These are phyloP conservation scores for Scaeva pyrastri DNA, from an alignment of 2,888 invertebrate genomes.

Conservation along the genomic window DNA sequence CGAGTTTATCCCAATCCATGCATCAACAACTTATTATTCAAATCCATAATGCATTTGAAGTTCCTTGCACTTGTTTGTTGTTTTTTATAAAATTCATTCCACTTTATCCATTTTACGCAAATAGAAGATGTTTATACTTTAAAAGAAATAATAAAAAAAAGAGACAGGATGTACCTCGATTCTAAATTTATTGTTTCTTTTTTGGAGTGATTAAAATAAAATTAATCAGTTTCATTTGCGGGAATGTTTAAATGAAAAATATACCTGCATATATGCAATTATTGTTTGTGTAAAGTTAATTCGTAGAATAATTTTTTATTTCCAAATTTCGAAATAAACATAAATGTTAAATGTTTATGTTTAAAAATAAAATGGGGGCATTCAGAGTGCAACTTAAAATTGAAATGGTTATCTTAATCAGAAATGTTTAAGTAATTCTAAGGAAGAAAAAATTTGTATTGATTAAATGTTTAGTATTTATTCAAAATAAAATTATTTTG, in stretches of 20 bases:
- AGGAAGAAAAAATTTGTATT: too few relatives aligned
- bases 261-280: background rate
- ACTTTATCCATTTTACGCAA: background rate
- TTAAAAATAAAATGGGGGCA: too few relatives aligned
- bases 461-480: too few relatives aligned
- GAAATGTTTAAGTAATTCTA: too few relatives aligned
- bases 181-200: slow-evolving; percentile 16
- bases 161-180: background rate
- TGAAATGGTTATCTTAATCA: too few relatives aligned
- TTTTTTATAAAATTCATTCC: background rate
- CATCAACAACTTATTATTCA: background rate
- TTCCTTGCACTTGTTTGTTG: background rate
- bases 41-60: background rate
- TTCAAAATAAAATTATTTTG: too few relatives aligned
- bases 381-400: too few relatives aligned
- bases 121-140: slow-evolving; percentile 1
- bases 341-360: too few relatives aligned
- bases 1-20: too few relatives aligned
- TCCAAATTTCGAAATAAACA: too few relatives aligned
- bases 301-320: background rate
- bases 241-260: background rate
- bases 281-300: too few relatives aligned
- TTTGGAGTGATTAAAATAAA: slow-evolving; percentile 5
- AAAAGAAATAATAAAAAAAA: background rate
- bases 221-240: background rate